Conservation (phyloP, 2,113 vertebrate genomes). For the Leucoraja erinaceus region DNA sequence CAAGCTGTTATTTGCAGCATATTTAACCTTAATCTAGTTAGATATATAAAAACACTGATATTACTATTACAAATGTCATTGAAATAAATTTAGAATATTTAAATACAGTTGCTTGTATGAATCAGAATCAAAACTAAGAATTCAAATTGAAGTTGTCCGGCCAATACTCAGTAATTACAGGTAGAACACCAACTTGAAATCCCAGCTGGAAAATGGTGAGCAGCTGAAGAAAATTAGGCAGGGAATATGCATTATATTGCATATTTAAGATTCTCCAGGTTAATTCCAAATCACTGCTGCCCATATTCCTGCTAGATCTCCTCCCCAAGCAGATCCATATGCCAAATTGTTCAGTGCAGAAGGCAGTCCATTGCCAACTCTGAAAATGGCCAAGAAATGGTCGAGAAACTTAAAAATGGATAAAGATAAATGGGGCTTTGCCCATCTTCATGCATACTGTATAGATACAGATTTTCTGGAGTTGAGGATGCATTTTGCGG, state of each 20-base stretch:
- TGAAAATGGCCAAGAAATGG: not conserved
- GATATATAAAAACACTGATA: not conserved
- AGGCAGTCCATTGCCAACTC: not conserved
- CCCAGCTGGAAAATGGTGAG: not conserved
- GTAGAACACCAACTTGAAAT: not conserved
- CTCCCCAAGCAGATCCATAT: not conserved
- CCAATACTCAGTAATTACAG: not conserved
- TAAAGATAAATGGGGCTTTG: not conserved
- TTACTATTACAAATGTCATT: not conserved
- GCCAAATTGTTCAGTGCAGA: not conserved
- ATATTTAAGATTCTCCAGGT: not conserved
- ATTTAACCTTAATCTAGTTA: no score
- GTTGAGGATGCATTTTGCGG: not conserved
- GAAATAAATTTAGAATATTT: not conserved
- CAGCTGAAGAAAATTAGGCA: no score
- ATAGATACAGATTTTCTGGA: not conserved
- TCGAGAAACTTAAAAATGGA: no score
- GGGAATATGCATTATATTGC: not conserved
- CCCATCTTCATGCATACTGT: not conserved
- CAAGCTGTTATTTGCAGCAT: not conserved
- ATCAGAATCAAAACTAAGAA: not conserved
- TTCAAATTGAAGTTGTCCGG: not conserved
- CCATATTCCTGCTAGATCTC: not conserved
- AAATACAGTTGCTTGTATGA: not conserved
- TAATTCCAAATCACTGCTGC: not conserved